Evolutionary conservation across 2,888 invertebrate genomes (phyloP), one percentile per base, ranked within the genome.

Genomic region (Agriopis aurantiaria): DNA sequence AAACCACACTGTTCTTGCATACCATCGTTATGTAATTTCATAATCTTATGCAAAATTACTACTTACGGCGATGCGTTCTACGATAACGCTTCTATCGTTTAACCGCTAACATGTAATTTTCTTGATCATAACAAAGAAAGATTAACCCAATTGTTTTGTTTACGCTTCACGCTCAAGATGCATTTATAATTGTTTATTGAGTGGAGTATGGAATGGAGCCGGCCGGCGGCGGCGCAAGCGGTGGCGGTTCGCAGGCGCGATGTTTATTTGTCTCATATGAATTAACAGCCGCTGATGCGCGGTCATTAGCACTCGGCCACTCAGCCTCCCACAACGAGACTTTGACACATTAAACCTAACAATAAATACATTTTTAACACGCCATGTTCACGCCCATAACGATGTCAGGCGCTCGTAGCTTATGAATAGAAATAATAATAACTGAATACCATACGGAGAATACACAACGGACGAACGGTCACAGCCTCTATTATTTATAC

Each of bases 291-390:
- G 82, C 77, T 79, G 81, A 79, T 77, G 79, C 75, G 80, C 85
- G 88, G 87, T 88, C 87, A 82, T 88, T 88, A 87, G 80, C 87
- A 85, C 82, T 78, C 73, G 75, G 78, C 79, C 88, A 84, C 82
- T 78, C 74, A 75, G 77, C 79, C 88, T 81, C 88, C 87, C 87
- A 85, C 87, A 80, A 81, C 79, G 85, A 83, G 75, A 80, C 75
- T 83, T 82, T 79, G 81, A 76, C 75, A 76, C 73, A 71, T 72
- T 65, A 75, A 65, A 68, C 60, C 70, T 71, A 75, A 72, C 74
- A 75, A 73, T 72, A 68, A 71, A 66, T 73, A 73, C 62, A 68
- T 66, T 72, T 68, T 73, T 68, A 63, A 69, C 71, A 68, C 58
- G 72, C 62, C 73, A 66, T 68, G 71, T 69, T 73, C 68, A 68